Percentiles rank a stretch among this genome's conserved stretches.
Evolutionary conservation across 2,113 vertebrate genomes (phyloP).

Genomic region (Cichladusa arquata): DNA sequence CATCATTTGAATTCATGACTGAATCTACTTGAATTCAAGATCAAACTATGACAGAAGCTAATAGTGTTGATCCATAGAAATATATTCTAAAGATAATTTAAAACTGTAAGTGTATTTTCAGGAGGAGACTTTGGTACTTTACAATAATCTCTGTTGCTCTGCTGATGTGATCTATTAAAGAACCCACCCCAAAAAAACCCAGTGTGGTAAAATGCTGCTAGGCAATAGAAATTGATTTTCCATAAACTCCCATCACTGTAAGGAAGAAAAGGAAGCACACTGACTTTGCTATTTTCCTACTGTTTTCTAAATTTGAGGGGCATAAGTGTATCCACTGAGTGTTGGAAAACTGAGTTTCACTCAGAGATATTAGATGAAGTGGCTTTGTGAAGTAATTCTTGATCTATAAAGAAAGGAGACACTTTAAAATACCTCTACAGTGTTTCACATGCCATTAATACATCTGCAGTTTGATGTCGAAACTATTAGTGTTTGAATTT

Average conservation of each 20-base stretch:
- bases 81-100: not conserved
- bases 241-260: not conserved
- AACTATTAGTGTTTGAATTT: not conserved
- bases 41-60: not conserved
- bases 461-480: not conserved
- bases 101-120: not conserved
- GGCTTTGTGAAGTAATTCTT: not conserved
- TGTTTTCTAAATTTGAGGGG: constrained; percentile 8
- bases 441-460: not conserved
- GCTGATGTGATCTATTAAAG: not conserved
- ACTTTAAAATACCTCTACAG: not conserved
- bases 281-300: constrained; percentile 41
- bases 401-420: not conserved
- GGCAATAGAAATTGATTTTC: constrained; percentile 5
- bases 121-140: not conserved
- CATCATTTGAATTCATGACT: not conserved
- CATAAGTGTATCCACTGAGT: not conserved
- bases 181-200: not conserved
- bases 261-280: not conserved
- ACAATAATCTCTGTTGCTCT: not conserved
- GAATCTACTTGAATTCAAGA: not conserved
- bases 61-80: not conserved
- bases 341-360: not conserved
- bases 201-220: not conserved
- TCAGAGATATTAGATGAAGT: not conserved